These are phyloP conservation scores for Mastigias papua DNA, from an alignment of 30 jellyfish, hydroid and myxozoan genomes.

Conservation along the genomic window DNA sequence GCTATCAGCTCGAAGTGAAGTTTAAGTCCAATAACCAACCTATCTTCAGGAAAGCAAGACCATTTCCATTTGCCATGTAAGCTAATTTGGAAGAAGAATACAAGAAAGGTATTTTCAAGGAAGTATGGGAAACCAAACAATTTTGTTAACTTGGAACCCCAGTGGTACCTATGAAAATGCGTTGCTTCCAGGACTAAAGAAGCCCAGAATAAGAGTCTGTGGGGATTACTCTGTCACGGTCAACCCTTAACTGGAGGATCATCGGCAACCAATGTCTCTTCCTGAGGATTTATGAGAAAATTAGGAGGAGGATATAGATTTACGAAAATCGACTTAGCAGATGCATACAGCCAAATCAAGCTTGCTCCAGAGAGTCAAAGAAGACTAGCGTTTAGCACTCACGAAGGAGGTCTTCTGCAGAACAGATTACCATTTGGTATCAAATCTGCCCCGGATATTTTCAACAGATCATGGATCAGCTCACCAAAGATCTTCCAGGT, in stretches of 20 bases:
- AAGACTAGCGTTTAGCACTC: neutral
- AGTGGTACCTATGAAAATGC: constrained; percentile 1
- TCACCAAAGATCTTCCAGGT: neutral
- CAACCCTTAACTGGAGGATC: neutral
- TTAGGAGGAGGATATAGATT: neutral
- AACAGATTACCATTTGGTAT: neutral
- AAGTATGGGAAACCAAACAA: constrained; percentile 10
- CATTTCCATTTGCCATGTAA: constrained; percentile 8
- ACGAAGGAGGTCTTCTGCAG: neutral
- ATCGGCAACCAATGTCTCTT: neutral
- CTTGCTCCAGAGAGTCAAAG: neutral
- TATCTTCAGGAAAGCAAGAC: constrained; percentile 22
- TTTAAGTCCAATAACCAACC: constrained; percentile 19
- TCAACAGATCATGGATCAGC: neutral
- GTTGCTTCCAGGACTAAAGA: constrained; percentile 9
- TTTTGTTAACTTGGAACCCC: constrained; percentile 18
- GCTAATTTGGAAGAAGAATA: constrained; percentile 29
- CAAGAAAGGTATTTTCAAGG: neutral
- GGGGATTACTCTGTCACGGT: neutral
- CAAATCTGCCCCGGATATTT: neutral
- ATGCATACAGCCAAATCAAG: neutral
- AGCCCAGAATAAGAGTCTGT: neutral
- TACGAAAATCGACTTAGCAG: neutral
- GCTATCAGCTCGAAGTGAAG: constrained; percentile 11
- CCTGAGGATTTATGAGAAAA: neutral